Evolutionary conservation across 2,888 invertebrate genomes (phyloP).

Genomic region (Rosalia funebris): DNA sequence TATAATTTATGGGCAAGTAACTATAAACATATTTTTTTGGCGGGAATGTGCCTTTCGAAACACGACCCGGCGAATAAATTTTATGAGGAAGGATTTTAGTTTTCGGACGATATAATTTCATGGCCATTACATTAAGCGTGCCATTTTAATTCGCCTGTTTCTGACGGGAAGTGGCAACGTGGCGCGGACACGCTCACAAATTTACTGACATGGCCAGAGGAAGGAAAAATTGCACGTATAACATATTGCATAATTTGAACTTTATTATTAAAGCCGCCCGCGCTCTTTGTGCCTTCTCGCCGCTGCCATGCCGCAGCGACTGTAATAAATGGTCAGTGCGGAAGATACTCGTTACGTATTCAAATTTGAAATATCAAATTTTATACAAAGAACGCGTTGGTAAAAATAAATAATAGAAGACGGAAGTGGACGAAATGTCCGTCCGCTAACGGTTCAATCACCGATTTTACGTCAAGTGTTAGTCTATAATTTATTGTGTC

Average conservation of each 20-base stretch:
- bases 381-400: too few species aligned
- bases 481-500: too few species aligned
- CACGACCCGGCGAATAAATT: constrained; percentile 23
- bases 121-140: constrained; percentile 56
- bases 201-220: constrained; percentile 39
- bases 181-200: constrained; percentile 45
- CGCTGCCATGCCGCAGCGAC: background rate
- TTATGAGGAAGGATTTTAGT: constrained; percentile 41
- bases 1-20: too few species aligned
- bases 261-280: constrained; percentile 27
- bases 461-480: too few species aligned
- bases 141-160: constrained; percentile 58
- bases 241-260: constrained; percentile 42
- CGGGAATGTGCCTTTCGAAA: constrained; percentile 5
- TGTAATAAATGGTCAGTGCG: background rate
- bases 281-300: background rate
- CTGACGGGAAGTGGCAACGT: constrained; percentile 57
- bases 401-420: too few species aligned
- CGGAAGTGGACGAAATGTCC: too few species aligned
- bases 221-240: constrained; percentile 38
- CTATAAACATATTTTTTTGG: background rate
- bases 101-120: constrained; percentile 61
- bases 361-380: too few species aligned
- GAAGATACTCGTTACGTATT: background rate
- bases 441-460: too few species aligned